phyloP scores from a whole-genome alignment of 2,888 invertebrate genomes.

The Melipona bicolor region DNA sequence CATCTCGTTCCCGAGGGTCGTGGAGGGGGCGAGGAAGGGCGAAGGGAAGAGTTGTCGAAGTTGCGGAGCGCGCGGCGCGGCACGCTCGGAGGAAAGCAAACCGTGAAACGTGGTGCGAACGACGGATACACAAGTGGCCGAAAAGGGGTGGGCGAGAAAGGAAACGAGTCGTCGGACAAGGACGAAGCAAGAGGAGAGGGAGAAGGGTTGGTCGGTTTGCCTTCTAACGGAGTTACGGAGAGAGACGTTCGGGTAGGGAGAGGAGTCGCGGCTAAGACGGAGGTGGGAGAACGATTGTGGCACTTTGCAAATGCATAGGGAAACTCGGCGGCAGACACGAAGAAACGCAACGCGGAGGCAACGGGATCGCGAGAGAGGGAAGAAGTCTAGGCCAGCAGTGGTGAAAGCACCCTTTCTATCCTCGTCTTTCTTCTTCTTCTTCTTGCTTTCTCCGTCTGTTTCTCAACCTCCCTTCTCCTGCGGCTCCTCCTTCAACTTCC shows the following conservation, averaged over 20 bases:
- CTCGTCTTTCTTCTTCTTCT: slow-evolving; percentile 43
- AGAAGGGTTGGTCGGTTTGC: slow-evolving; percentile 4
- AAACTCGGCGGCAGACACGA: slow-evolving; percentile 58
- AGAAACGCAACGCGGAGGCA: slow-evolving; percentile 65
- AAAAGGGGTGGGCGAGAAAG: slow-evolving; percentile 23
- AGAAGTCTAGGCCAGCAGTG: slow-evolving; percentile 74
- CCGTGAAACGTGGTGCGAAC: slow-evolving; percentile 48
- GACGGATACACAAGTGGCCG: slow-evolving; percentile 53
- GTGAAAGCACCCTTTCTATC: slow-evolving; percentile 72
- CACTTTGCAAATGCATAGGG: slow-evolving; percentile 67
- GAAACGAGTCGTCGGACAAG: neutral
- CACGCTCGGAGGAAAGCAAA: slow-evolving; percentile 49
- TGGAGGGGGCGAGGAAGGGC: neutral
- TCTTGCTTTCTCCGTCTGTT: slow-evolving; percentile 15
- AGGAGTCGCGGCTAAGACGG: neutral
- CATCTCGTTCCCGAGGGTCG: slow-evolving; percentile 49
- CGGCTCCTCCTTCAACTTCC: slow-evolving; percentile 32
- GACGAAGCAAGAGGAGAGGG: neutral
- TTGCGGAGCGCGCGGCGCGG: slow-evolving; percentile 35
- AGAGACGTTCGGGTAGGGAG: neutral
- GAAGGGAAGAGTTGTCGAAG: slow-evolving; percentile 36
- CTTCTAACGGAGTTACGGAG: neutral
- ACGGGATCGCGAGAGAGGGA: slow-evolving; percentile 62
- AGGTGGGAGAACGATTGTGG: slow-evolving; percentile 59
- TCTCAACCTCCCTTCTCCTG: slow-evolving; percentile 29